phyloP scores from a whole-genome alignment of 2,888 invertebrate genomes.

The Stegophylla sp. region DNA sequence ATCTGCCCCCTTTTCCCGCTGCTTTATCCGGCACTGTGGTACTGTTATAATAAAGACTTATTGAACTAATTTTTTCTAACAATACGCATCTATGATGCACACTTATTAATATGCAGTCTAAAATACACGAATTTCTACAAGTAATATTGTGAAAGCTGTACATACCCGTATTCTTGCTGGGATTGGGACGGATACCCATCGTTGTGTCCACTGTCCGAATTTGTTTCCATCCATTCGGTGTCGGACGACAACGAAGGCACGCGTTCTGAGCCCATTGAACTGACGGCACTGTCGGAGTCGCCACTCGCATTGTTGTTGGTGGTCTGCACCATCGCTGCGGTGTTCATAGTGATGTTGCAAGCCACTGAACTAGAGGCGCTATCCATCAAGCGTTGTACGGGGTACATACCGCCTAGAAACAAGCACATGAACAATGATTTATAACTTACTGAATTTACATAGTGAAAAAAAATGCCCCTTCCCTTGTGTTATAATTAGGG shows the following conservation, averaged over 20 bases:
- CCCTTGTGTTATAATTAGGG: no score
- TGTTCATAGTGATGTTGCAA: constrained; percentile 43
- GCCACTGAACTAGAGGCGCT: constrained; percentile 65
- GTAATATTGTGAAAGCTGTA: constrained; percentile 9
- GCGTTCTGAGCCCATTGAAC: constrained; percentile 90
- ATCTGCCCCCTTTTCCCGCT: no score
- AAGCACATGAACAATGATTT: no score
- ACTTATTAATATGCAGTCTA: no score
- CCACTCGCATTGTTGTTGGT: constrained; percentile 65
- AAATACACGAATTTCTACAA: no score
- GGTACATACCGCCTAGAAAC: constrained; percentile 75
- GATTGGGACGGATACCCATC: constrained; percentile 72
- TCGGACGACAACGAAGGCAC: constrained; percentile 88
- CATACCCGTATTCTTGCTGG: constrained; percentile 70
- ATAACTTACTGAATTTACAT: no score
- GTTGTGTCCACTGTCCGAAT: constrained; percentile 80
- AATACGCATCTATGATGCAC: no score
- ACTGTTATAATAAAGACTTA: no score
- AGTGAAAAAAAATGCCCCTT: no score
- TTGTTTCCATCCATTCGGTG: constrained; percentile 88
- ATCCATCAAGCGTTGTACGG: constrained; percentile 81
- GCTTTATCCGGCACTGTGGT: no score
- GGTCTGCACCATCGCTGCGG: constrained; percentile 33
- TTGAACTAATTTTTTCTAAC: no score
- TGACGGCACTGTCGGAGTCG: constrained; percentile 91